Percentiles rank a stretch among this genome's conserved stretches.
phyloP scores from a whole-genome alignment of 2,888 invertebrate genomes.

The Labia minor region DNA sequence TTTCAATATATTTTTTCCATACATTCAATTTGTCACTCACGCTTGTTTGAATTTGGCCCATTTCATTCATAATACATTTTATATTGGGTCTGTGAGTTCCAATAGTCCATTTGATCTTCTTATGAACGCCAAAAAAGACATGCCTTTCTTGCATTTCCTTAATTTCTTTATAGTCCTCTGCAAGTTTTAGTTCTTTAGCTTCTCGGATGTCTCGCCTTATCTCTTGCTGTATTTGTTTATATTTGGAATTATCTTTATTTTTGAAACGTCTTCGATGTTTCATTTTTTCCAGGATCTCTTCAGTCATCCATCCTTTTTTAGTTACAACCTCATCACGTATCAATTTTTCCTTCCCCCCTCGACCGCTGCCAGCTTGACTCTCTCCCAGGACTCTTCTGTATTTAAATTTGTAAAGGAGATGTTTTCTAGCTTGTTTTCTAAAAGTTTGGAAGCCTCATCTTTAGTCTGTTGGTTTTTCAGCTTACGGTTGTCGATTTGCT shows the following conservation, averaged over 20 bases:
- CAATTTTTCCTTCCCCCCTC: neutral
- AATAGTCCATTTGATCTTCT: neutral
- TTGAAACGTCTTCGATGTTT: neutral
- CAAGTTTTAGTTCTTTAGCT: neutral
- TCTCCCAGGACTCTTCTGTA: too few relatives aligned
- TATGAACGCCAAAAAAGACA: neutral
- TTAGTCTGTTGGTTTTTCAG: neutral
- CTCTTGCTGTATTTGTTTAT: neutral
- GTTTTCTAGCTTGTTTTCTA: neutral
- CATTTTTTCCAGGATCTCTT: neutral
- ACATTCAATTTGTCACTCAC: constrained; percentile 2
- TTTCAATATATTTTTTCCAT: too few relatives aligned
- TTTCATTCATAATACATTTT: neutral
- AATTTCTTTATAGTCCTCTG: neutral
- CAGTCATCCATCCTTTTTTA: neutral
- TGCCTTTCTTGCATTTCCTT: neutral
- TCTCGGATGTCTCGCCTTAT: neutral
- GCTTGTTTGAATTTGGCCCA: neutral
- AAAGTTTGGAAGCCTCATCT: neutral
- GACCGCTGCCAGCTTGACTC: neutral
- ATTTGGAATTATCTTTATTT: neutral
- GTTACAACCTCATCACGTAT: neutral
- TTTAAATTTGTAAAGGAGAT: too few relatives aligned
- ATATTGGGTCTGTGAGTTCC: neutral
- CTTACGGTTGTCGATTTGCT: neutral